Conservation (phyloP, 2,888 invertebrate genomes). For the Folsomia manolachei region DNA sequence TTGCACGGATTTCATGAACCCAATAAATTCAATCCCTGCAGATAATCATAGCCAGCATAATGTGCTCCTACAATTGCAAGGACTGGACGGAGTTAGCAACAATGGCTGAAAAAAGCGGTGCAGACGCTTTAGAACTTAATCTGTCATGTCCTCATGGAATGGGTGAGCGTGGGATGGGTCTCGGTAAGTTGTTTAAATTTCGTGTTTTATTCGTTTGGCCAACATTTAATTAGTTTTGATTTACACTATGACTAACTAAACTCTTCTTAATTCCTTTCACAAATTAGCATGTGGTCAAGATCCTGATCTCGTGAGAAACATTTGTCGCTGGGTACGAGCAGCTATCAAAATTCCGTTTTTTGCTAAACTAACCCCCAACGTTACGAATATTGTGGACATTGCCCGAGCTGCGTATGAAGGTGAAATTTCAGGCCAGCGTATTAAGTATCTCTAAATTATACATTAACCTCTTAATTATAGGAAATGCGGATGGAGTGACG, state of each 20-base stretch:
- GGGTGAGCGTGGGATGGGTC: conserved; percentile 97
- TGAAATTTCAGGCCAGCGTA: no score
- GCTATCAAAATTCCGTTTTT: conserved; percentile 92
- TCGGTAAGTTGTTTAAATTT: no score
- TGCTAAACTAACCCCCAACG: conserved; percentile 95
- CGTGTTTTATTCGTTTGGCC: no score
- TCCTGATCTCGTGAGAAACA: conserved; percentile 79
- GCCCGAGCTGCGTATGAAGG: conserved; percentile 87
- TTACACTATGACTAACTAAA: background rate
- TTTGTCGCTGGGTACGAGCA: conserved; percentile 83
- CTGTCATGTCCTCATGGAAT: conserved; percentile 98
- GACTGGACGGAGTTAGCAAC: conserved; percentile 85
- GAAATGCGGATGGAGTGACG: conserved; percentile 90
- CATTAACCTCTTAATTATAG: conserved; percentile 55
- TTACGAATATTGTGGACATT: conserved; percentile 85
- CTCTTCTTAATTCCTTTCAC: no score
- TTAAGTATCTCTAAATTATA: conserved; percentile 1
- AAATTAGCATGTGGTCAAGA: conserved; percentile 98
- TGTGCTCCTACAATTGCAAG: conserved; percentile 80
- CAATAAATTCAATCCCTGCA: conserved; percentile 53
- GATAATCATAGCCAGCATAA: conserved; percentile 91
- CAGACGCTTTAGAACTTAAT: conserved; percentile 94
- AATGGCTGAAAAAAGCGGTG: conserved; percentile 75
- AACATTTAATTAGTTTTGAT: background rate
- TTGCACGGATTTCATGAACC: conserved; percentile 2